These are phyloP conservation scores for Dynastes hyllus DNA, from an alignment of 2,888 invertebrate species.

Conservation along the genomic window DNA sequence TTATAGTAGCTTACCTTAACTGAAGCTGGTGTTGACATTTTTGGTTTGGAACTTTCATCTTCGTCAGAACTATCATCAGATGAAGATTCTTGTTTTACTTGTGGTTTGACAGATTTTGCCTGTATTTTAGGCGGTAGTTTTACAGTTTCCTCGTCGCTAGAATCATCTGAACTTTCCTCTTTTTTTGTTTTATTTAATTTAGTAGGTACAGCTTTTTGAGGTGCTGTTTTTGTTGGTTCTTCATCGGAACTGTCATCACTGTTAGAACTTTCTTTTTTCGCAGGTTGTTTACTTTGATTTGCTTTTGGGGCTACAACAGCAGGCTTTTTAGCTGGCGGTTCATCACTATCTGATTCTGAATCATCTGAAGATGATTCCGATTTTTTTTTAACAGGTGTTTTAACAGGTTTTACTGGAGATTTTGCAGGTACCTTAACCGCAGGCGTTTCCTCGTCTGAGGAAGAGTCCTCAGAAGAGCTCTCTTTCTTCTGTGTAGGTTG, in stretches of 20 bases:
- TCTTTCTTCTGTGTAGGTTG: constrained; percentile 54
- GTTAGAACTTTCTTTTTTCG: constrained; percentile 63
- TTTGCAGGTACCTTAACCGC: not conserved
- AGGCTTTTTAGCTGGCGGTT: constrained; percentile 57
- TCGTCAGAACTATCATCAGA: constrained; percentile 51
- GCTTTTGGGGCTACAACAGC: constrained; percentile 58
- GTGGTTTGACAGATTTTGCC: constrained; percentile 48
- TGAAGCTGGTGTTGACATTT: constrained; percentile 52
- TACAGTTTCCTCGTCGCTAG: constrained; percentile 52
- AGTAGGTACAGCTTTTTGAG: constrained; percentile 53
- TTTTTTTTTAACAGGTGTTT: constrained; percentile 48
- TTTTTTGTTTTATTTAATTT: constrained; percentile 53
- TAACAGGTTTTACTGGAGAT: constrained; percentile 10
- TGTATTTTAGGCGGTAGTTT: constrained; percentile 38
- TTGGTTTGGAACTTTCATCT: constrained; percentile 56
- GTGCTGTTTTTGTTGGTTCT: constrained; percentile 55
- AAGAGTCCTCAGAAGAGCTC: constrained; percentile 59
- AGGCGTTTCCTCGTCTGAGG: constrained; percentile 54
- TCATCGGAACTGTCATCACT: constrained; percentile 67
- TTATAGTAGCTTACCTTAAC: constrained; percentile 38
- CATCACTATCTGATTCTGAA: constrained; percentile 67
- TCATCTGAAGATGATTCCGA: constrained; percentile 57
- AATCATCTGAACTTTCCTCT: constrained; percentile 60
- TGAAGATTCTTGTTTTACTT: constrained; percentile 55
- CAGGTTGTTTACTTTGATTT: constrained; percentile 52